phyloP scores from a whole-genome alignment of 2,113 vertebrate genomes.

The Phalacrocorax carbo region DNA sequence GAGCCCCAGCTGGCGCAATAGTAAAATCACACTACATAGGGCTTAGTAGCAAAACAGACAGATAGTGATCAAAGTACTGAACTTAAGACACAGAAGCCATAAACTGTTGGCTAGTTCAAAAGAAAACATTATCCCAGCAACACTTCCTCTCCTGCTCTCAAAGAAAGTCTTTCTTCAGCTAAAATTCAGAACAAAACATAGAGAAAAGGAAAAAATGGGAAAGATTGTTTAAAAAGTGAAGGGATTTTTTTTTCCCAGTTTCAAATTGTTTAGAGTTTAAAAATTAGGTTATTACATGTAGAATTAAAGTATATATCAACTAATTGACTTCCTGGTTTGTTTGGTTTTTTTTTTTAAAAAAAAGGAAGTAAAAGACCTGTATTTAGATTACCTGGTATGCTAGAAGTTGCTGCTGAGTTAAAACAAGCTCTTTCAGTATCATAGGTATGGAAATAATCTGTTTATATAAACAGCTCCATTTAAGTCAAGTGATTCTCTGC shows the following conservation, averaged over 20 bases:
- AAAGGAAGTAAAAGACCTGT: background rate
- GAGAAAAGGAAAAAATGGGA: background rate
- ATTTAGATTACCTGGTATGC: background rate
- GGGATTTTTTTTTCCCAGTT: background rate
- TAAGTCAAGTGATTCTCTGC: background rate
- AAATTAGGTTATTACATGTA: background rate
- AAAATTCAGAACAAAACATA: background rate
- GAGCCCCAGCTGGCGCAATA: background rate
- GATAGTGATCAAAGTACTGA: conserved; percentile 24
- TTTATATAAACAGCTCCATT: background rate
- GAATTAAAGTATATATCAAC: background rate
- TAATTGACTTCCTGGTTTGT: background rate
- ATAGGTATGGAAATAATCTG: background rate
- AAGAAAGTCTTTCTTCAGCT: background rate
- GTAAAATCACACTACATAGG: background rate
- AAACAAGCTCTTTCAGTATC: background rate
- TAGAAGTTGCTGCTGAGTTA: background rate
- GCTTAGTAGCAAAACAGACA: background rate
- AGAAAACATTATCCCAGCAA: conserved; percentile 7
- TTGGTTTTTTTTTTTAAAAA: accelerated
- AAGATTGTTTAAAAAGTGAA: background rate
- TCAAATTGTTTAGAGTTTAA: background rate
- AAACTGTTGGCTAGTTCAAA: conserved; percentile 6
- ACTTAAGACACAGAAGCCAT: conserved; percentile 11
- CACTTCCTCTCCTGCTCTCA: background rate